Evolutionary conservation across 2,888 invertebrate genomes (phyloP).

Genomic region (Drosophila villosipedis): DNA sequence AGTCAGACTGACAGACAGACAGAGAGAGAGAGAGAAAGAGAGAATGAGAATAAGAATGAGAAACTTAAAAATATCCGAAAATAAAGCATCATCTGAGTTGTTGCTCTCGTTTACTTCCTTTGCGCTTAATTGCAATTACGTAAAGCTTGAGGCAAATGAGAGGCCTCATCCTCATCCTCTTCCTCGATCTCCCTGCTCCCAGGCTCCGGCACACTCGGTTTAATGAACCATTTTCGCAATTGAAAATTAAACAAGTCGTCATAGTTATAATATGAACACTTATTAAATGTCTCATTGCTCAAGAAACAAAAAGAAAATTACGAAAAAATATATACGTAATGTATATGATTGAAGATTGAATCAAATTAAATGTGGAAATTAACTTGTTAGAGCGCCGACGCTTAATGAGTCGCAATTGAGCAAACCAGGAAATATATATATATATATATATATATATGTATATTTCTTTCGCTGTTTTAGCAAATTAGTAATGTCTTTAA

Average conservation of each 20-base stretch:
- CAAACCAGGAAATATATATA: constrained; percentile 35
- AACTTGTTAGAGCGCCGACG: constrained; percentile 57
- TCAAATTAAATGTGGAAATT: constrained; percentile 68
- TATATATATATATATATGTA: neutral
- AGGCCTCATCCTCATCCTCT: constrained; percentile 1
- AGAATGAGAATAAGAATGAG: neutral
- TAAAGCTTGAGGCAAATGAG: constrained; percentile 51
- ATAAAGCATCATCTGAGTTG: constrained; percentile 22
- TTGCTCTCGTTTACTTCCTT: constrained; percentile 65
- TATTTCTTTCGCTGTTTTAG: neutral
- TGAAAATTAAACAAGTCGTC: constrained; percentile 66
- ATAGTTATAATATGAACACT: constrained; percentile 61
- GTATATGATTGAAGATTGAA: constrained; percentile 53
- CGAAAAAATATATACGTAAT: neutral
- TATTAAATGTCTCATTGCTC: constrained; percentile 27
- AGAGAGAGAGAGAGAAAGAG: neutral
- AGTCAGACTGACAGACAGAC: fast-evolving
- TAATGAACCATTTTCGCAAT: constrained; percentile 52
- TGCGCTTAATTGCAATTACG: constrained; percentile 76
- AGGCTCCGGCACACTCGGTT: constrained; percentile 19
- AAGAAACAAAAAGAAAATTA: neutral
- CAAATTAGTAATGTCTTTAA: constrained; percentile 23
- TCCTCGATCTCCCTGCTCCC: neutral
- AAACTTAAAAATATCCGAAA: constrained; percentile 28
- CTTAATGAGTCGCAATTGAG: constrained; percentile 38